A percentile compares a stretch with the other conserved stretches of the same genome.
phyloP scores from a whole-genome alignment of 2,113 vertebrate species.

The Indri indri region DNA sequence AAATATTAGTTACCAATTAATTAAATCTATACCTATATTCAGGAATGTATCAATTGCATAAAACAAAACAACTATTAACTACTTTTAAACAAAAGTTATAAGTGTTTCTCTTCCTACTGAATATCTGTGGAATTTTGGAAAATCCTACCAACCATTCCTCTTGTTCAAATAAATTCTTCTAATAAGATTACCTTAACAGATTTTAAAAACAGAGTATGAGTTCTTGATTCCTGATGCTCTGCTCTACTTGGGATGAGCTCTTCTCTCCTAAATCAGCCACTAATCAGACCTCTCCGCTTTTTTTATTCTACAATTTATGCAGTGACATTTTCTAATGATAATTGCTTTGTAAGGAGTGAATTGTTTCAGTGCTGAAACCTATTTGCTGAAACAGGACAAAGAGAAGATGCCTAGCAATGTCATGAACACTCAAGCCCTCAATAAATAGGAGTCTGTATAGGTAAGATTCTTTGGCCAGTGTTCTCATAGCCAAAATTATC shows the following conservation, averaged over 20 bases:
- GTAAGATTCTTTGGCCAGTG: neutral
- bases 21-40: neutral
- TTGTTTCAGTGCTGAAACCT: conserved; percentile 8
- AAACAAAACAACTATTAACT: neutral
- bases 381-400: conserved; percentile 29
- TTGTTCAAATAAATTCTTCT: neutral
- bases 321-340: conserved; percentile 69
- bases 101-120: neutral
- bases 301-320: conserved; percentile 39
- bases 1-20: conserved; percentile 12
- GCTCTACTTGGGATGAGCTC: neutral
- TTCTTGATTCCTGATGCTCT: neutral
- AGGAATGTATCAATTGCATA: neutral
- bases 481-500: conserved; percentile 31
- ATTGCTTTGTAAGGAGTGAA: conserved; percentile 40
- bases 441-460: neutral
- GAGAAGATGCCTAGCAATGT: neutral
- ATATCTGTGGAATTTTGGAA: neutral
- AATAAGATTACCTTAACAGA: neutral
- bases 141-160: neutral
- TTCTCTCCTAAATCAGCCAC: neutral
- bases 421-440: neutral
- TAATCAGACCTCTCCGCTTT: conserved; percentile 20
- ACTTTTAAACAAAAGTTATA: neutral
- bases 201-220: neutral